phyloP scores from a whole-genome alignment of 2,797 vertebrate genomes.

The Triplophysa yarkandensis region DNA sequence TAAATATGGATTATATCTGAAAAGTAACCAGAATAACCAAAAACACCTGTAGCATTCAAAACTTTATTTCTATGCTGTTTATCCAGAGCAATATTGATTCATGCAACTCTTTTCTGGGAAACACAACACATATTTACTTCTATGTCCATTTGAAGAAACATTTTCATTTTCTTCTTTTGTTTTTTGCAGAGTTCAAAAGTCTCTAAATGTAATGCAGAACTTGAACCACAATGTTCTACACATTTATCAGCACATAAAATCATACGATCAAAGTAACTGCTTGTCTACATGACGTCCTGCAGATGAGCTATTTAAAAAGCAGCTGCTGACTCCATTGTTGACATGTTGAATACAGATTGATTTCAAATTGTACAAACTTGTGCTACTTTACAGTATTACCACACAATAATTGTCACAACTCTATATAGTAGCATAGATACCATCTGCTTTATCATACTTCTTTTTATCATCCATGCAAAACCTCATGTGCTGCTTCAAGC shows the following conservation, averaged over 20 bases:
- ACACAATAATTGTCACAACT: slow-evolving; percentile 51
- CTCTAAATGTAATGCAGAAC: background rate
- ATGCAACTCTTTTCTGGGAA: slow-evolving; percentile 69
- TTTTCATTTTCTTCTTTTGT: background rate
- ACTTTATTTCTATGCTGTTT: slow-evolving; percentile 63
- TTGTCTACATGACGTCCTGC: slow-evolving; percentile 19
- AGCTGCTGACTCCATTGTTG: background rate
- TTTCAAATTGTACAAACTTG: slow-evolving; percentile 48
- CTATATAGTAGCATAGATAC: slow-evolving; percentile 47
- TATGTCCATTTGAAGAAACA: slow-evolving; percentile 13
- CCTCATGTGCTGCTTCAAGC: slow-evolving; percentile 19
- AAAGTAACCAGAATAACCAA: background rate
- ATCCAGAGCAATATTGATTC: slow-evolving; percentile 64
- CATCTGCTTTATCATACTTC: slow-evolving; percentile 39
- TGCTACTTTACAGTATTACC: slow-evolving; percentile 55
- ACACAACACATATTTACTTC: slow-evolving; percentile 56
- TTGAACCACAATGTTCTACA: background rate
- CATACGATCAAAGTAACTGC: background rate
- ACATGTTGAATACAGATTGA: slow-evolving; percentile 35
- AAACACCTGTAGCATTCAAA: slow-evolving; percentile 32
- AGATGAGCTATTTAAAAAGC: slow-evolving; percentile 26
- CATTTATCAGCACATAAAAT: background rate
- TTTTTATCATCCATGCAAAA: slow-evolving; percentile 48
- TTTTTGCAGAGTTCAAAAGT: slow-evolving; percentile 13
- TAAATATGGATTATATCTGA: background rate